phyloP scores from a whole-genome alignment of 2,797 vertebrate genomes.

The Peromyscus nudipes region DNA sequence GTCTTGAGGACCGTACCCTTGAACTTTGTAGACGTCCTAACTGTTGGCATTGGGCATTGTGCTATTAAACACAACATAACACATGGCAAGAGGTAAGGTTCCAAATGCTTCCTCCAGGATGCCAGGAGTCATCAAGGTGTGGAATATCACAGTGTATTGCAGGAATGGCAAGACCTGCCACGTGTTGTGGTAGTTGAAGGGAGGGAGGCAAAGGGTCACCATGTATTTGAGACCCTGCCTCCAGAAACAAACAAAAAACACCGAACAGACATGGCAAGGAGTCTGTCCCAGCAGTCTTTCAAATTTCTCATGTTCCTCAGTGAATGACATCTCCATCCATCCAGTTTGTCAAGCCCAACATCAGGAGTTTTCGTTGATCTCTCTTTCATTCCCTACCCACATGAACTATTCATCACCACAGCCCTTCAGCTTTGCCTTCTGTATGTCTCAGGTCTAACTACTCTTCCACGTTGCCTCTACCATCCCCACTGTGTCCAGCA shows the following conservation, averaged over 20 bases:
- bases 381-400: neutral
- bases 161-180: neutral
- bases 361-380: neutral
- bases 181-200: neutral
- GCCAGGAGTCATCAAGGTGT: neutral
- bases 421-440: conserved; percentile 3
- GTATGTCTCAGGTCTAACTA: neutral
- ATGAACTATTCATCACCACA: neutral
- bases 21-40: neutral
- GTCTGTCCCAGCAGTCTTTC: neutral
- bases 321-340: neutral
- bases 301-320: neutral
- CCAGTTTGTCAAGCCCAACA: neutral
- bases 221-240: neutral
- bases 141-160: neutral
- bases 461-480: neutral
- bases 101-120: neutral
- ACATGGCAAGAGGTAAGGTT: neutral
- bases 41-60: neutral
- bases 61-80: neutral
- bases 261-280: neutral
- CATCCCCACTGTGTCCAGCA: neutral
- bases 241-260: neutral
- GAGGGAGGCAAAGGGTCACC: neutral
- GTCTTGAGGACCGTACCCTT: neutral